Evolutionary conservation across 2,113 vertebrate genomes (phyloP).

Genomic region (Holacanthus passer): DNA sequence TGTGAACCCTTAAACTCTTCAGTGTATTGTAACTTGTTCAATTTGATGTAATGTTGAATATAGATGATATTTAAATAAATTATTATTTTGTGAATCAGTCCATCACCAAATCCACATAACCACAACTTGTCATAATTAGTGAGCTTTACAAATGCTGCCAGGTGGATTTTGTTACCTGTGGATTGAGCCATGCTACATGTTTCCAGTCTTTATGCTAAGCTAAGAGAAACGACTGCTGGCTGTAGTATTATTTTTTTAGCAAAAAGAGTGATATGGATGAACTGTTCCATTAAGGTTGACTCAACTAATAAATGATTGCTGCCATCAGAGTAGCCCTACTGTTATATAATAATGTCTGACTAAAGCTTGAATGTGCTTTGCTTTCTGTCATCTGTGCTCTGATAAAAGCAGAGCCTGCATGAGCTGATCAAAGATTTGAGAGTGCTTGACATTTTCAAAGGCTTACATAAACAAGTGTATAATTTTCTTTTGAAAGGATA

Average conservation of each 20-base stretch:
- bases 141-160: too few species aligned
- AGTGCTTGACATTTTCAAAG: constrained; percentile 46
- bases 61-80: not conserved
- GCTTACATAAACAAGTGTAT: constrained; percentile 30
- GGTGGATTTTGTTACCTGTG: too few species aligned
- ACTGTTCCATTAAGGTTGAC: not conserved
- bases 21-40: not conserved
- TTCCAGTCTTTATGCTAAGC: not conserved
- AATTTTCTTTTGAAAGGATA: constrained; percentile 21
- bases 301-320: not conserved
- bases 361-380: not conserved
- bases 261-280: not conserved
- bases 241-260: too few species aligned
- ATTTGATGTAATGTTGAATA: not conserved
- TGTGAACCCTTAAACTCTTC: too few species aligned
- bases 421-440: constrained; percentile 29
- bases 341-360: constrained; percentile 4
- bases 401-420: constrained; percentile 8
- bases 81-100: not conserved
- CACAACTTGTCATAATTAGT: too few species aligned
- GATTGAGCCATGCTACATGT: too few species aligned
- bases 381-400: not conserved
- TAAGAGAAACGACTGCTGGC: not conserved
- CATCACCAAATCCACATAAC: not conserved
- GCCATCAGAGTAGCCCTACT: not conserved